Evolutionary conservation across 2,113 vertebrate species (phyloP).

Genomic region (Lasiurus cinereus): DNA sequence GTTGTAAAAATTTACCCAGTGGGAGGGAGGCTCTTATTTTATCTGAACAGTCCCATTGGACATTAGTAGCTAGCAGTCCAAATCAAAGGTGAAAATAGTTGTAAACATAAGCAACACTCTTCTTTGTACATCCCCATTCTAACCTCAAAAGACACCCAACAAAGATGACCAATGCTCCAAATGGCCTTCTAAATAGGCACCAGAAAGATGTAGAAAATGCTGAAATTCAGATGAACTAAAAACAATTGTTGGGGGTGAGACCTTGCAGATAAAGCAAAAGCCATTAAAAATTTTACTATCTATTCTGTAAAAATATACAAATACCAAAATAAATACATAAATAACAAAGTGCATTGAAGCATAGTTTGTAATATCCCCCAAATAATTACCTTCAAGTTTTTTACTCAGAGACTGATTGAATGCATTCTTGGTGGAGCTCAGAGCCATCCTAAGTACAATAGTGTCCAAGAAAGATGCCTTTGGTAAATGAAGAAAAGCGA

Average conservation of each 20-base stretch:
- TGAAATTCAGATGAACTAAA: neutral
- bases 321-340: neutral
- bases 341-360: neutral
- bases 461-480: neutral
- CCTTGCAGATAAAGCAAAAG: neutral
- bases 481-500: neutral
- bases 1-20: neutral
- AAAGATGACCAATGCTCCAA: neutral
- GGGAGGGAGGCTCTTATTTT: conserved; percentile 32
- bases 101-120: neutral
- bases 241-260: neutral
- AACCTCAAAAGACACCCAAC: neutral
- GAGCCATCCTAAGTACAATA: neutral
- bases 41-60: neutral
- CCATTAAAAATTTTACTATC: neutral
- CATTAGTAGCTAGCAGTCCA: neutral
- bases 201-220: neutral
- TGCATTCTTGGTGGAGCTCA: neutral
- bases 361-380: neutral
- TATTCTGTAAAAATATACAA: neutral
- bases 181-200: neutral
- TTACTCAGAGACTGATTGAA: neutral
- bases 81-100: neutral
- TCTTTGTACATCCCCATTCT: neutral
- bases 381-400: neutral